phyloP scores from a whole-genome alignment of 2,113 vertebrate genomes.

The Pipra filicauda region DNA sequence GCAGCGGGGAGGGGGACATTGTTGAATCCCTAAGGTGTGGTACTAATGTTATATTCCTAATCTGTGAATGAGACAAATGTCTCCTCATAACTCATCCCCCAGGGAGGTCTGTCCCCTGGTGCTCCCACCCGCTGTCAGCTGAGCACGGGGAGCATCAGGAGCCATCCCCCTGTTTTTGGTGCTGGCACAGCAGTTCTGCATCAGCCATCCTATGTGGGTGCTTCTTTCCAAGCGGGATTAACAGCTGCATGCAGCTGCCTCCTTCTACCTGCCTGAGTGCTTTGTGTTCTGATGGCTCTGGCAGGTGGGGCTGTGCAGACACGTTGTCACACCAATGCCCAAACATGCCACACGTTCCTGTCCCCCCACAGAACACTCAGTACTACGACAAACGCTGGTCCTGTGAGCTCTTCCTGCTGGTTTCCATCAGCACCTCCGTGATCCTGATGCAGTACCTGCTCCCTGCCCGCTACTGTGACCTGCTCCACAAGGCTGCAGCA shows the following conservation, averaged over 20 bases:
- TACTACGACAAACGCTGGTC: conserved; percentile 99
- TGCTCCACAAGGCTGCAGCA: conserved; percentile 94
- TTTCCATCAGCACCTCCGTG: conserved; percentile 93
- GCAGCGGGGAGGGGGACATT: rapidly evolving
- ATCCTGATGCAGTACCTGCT: conserved; percentile 95
- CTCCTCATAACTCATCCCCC: rapidly evolving
- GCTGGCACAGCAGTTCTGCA: not conserved
- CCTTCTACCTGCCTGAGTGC: rapidly evolving
- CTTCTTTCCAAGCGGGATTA: not conserved
- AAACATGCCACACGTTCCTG: not conserved
- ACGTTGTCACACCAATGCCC: not conserved
- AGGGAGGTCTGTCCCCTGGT: not conserved
- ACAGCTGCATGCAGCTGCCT: not conserved
- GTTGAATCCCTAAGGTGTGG: rapidly evolving
- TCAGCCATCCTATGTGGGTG: not conserved
- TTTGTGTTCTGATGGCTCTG: not conserved
- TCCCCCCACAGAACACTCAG: conserved; percentile 87
- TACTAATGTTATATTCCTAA: too few relatives aligned
- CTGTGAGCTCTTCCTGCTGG: conserved; percentile 96
- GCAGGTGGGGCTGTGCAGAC: not conserved
- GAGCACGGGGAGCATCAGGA: not conserved
- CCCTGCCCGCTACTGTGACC: conserved; percentile 93
- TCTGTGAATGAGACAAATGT: not conserved
- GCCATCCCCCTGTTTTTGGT: rapidly evolving
- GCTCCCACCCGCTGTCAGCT: not conserved